A percentile compares a stretch with the other conserved stretches of the same genome.
Conservation (phyloP, 23 tunicate genomes). For the Styela clava region DNA sequence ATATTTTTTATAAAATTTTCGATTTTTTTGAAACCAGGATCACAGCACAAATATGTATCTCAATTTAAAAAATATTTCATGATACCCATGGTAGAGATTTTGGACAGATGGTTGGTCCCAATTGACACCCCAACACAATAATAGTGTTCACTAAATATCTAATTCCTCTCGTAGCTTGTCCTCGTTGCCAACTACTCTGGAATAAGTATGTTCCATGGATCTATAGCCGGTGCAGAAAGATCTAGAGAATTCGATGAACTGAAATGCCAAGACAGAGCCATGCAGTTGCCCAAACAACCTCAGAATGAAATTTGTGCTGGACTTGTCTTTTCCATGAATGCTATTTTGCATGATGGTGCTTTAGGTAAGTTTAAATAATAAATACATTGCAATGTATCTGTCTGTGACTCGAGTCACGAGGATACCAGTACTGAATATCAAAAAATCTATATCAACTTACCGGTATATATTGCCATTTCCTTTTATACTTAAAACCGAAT, state of each 20-base stretch:
- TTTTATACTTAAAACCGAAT: too few relatives aligned
- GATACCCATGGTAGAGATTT: too few relatives aligned
- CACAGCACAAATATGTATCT: too few relatives aligned
- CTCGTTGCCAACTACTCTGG: constrained; percentile 65
- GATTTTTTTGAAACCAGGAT: neutral
- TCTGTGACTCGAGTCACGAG: too few relatives aligned
- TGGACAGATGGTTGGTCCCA: too few relatives aligned
- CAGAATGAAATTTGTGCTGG: constrained; percentile 70
- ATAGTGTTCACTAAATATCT: too few relatives aligned
- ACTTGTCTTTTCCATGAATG: constrained; percentile 79
- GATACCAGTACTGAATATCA: too few relatives aligned
- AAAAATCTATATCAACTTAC: too few relatives aligned
- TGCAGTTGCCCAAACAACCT: constrained; percentile 54
- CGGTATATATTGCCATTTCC: too few relatives aligned
- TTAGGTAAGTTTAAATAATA: constrained; percentile 37
- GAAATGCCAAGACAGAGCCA: constrained; percentile 60
- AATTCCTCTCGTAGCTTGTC: constrained; percentile 39
- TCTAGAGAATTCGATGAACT: constrained; percentile 58
- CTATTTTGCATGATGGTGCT: constrained; percentile 83
- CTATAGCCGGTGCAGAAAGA: constrained; percentile 60
- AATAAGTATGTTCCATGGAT: constrained; percentile 75
- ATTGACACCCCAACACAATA: too few relatives aligned
- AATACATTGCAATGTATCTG: neutral
- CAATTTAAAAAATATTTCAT: too few relatives aligned
- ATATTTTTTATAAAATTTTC: neutral